A percentile compares a stretch with the other conserved stretches of the same genome.
Evolutionary conservation across 2,797 vertebrate genomes (phyloP).

Genomic region (Spinibarbus caldwelli): DNA sequence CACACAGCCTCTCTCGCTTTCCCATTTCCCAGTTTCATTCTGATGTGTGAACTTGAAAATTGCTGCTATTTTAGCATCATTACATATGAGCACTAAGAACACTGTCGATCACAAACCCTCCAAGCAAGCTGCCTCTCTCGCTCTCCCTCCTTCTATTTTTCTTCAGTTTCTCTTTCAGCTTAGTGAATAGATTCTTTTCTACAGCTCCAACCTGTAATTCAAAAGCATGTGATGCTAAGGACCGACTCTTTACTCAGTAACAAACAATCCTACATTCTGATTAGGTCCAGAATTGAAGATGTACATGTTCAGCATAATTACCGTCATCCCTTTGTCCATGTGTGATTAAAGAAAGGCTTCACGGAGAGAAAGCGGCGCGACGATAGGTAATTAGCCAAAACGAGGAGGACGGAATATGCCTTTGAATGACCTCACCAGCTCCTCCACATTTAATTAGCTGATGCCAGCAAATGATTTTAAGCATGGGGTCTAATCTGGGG

Average conservation of each 20-base stretch:
- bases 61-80: constrained; percentile 56
- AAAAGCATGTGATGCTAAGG: constrained; percentile 10
- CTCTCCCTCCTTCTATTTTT: neutral
- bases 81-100: constrained; percentile 51
- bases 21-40: constrained; percentile 43
- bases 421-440: constrained; percentile 53
- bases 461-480: constrained; percentile 54
- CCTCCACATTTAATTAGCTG: constrained; percentile 60
- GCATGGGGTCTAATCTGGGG: constrained; percentile 50
- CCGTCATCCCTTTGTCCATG: constrained; percentile 64
- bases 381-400: constrained; percentile 66
- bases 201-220: constrained; percentile 26
- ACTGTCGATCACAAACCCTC: constrained; percentile 27
- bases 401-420: constrained; percentile 61
- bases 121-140: neutral
- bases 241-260: constrained; percentile 31
- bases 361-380: constrained; percentile 62
- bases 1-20: constrained; percentile 25
- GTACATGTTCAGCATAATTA: constrained; percentile 42
- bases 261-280: constrained; percentile 18
- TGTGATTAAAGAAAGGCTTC: constrained; percentile 73
- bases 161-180: constrained; percentile 14
- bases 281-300: constrained; percentile 63
- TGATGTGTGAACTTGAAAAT: constrained; percentile 59
- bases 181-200: constrained; percentile 19